A percentile compares a stretch with the other conserved stretches of the same genome.
Evolutionary conservation across 2,797 vertebrate genomes (phyloP).

Genomic region (Acipenser ruthenus): DNA sequence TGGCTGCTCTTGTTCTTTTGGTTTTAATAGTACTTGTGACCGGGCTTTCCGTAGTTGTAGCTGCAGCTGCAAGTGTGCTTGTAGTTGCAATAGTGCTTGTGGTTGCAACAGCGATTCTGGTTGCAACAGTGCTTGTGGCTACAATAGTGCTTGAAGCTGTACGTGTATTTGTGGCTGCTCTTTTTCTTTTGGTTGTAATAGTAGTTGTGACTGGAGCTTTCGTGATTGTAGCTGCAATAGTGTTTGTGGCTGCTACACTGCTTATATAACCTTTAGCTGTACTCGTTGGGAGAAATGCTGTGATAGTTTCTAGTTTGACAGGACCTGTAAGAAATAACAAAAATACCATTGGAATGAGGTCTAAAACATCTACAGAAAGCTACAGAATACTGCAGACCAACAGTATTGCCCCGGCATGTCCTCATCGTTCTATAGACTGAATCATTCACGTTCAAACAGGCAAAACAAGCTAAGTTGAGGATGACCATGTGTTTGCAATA

Average conservation of each 20-base stretch:
- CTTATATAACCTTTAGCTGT: background rate
- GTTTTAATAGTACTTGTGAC: background rate
- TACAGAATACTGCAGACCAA: too few relatives aligned
- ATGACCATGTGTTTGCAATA: too few relatives aligned
- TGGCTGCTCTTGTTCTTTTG: background rate
- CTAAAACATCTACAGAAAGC: too few relatives aligned
- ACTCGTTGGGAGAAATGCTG: constrained; percentile 20
- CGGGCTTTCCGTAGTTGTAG: background rate
- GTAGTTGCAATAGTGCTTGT: too few relatives aligned
- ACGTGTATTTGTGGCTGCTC: background rate
- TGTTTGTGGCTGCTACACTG: background rate
- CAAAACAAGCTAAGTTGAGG: too few relatives aligned
- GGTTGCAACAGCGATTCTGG: background rate
- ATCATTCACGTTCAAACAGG: too few relatives aligned
- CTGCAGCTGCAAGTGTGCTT: too few relatives aligned
- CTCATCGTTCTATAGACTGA: too few relatives aligned
- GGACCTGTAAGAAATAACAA: constrained; percentile 29
- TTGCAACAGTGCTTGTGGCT: background rate
- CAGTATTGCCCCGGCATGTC: too few relatives aligned
- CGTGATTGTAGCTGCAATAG: background rate
- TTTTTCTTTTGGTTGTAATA: constrained; percentile 3
- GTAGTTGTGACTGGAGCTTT: too few relatives aligned
- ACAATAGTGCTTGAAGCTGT: background rate
- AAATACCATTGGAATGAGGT: background rate
- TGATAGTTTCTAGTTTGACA: constrained; percentile 20